Base-by-base conservation (phyloP, 2,113 vertebrate genomes). In the Marcusenius ussheri region DNA sequence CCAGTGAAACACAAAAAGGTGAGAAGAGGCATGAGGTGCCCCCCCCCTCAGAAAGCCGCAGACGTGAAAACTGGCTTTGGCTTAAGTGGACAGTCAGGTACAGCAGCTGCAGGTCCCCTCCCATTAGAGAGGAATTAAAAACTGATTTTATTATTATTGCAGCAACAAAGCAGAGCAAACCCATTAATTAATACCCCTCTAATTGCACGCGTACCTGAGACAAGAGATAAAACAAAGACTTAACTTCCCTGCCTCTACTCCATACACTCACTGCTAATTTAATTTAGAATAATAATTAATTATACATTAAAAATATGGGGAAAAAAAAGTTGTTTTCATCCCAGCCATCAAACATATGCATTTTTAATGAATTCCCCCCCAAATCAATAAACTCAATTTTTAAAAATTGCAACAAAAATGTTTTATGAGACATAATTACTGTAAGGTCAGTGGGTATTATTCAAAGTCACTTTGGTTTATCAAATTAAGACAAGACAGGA, bases 391-490 rank as follows among this genome's bases (percentile, higher is more conserved):
- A 95, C 97, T 96, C 96, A 97, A 98, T 98, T 97, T 53, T 35
- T 53, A 3, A 98, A 97, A 97, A 96, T 95, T 95, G 95, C 96
- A 97, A 96, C 96, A 95, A 97, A 97, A 98, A 97, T 98, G 97
- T 97, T 97, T 97, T 96, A 95, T 96, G 96, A 97, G 96, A 96
- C 97, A 89, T 97, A 97, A 98, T 98, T 97, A 98, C 97, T 97
- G 93, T 97, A 97, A 98, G 98, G 98, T 98, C 98, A 98, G 96
- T 98, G 97, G 97, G 97, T 98, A 98, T 98, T 98, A 98, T 97
- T 97, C 97, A 97, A 97, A 98, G 98, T 98, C 98, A 98, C 96
- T 98, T 98, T 97, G 97, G 98, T 98, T 99, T 98, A 98, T 98
- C 96, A 97, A 96, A 97, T 98, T 97, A 97, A 93, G 94, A 98